Evolutionary conservation across 1,140 invertebrate species (phyloP).

Genomic region (Batillaria attramentaria): DNA sequence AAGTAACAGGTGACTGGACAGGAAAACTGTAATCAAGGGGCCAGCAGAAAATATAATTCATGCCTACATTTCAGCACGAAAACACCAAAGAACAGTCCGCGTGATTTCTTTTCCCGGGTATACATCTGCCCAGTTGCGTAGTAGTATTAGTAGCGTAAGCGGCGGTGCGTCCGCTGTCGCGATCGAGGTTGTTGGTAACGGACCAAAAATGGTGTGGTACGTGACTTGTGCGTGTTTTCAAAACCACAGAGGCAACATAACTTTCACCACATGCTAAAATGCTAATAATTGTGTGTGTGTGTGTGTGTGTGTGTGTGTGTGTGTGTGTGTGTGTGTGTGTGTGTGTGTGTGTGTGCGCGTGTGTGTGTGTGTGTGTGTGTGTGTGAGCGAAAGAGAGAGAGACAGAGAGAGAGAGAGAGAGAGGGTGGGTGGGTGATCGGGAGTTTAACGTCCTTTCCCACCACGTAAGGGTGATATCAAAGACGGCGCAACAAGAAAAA

Average conservation of each 20-base stretch:
- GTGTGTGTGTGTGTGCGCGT: background rate
- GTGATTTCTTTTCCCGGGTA: background rate
- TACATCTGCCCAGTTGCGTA: background rate
- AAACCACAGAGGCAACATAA: background rate
- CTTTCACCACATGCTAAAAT: background rate
- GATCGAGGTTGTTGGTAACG: background rate
- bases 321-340: slow-evolving; percentile 2
- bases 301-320: slow-evolving; percentile 2
- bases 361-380: background rate
- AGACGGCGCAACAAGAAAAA: no score
- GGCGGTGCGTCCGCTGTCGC: background rate
- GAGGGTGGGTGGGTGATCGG: no score
- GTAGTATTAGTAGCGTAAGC: background rate
- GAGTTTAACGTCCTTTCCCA: no score
- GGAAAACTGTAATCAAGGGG: no score
- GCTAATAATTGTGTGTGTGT: background rate
- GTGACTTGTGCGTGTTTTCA: background rate
- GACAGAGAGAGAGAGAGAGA: no score
- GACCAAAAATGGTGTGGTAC: background rate
- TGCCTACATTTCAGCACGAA: no score
- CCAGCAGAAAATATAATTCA: no score
- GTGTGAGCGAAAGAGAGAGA: no score
- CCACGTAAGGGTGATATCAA: no score
- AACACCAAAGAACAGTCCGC: no score
- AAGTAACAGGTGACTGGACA: no score